Evolutionary conservation across 2,113 vertebrate species (phyloP), one percentile per base, ranked within the genome.

Genomic region (Oostethus manadensis): DNA sequence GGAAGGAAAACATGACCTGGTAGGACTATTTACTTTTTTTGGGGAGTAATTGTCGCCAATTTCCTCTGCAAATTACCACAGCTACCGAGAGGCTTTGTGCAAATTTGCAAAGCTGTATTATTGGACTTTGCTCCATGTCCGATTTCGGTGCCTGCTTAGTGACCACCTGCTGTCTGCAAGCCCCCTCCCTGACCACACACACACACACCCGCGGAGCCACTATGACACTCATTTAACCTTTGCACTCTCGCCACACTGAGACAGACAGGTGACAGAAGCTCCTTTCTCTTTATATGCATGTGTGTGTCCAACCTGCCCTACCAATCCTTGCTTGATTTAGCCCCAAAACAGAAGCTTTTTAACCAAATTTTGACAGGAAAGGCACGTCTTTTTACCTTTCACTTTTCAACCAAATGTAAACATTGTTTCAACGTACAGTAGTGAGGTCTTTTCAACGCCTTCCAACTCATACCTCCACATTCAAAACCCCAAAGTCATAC

Each of bases 161-260:
- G 17, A 8, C 74, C 87, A 88, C 83, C 88, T 84, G 78, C 78
- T 79, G 73, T 78, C 74, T 80, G 54, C 49, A 15, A 6, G 50
- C 17, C 20, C 47, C 47, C 67, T 62, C 18, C 8, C 29, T 18
- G 68, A 79, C 79, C 84, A 78, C 79, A 78, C 76, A 76, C 60
- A n/a, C n/a, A n/a, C n/a, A n/a, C n/a, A n/a, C 61, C 69, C 57
- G 33, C 55, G 68, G 81, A 84, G 77, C 74, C 77, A 68, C 44
- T 60, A 58, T 56, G 66, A 78, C 69, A 58, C 67, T 66, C 66
- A 56, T 66, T 78, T 78, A 84, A 80, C 80, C 78, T 83, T 66
- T 73, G 44, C 55, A 47, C 70, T 56, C 51, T 14, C 42, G 33
- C 10, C 29, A 65, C 67, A 64, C 74, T 56, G 71, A 55, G 75